phyloP scores from a whole-genome alignment of 1,140 invertebrate genomes.

The Manduca sexta region DNA sequence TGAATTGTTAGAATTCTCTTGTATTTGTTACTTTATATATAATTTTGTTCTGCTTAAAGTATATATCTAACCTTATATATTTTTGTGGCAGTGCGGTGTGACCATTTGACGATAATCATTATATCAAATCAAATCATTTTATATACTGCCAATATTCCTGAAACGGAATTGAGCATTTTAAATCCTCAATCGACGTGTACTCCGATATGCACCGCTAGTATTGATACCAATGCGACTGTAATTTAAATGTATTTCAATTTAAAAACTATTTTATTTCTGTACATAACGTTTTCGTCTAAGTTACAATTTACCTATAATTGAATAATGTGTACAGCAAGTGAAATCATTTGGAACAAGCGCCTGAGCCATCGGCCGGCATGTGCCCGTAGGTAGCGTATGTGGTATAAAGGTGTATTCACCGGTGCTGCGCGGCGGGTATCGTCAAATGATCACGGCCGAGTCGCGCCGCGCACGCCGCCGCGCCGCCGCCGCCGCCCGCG shows the following conservation, averaged over 20 bases:
- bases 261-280: no score
- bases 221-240: no score
- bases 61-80: slow-evolving; percentile 49
- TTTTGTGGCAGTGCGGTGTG: slow-evolving; percentile 26
- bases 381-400: not conserved
- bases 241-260: no score
- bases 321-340: no score
- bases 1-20: not conserved
- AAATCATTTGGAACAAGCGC: no score
- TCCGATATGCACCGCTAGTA: no score
- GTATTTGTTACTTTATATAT: not conserved
- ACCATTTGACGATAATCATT: slow-evolving; percentile 37
- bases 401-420: slow-evolving; percentile 4
- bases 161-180: not conserved
- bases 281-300: no score
- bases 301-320: no score
- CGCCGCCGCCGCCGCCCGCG: slow-evolving; percentile 8
- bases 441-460: slow-evolving; percentile 19
- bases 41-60: slow-evolving; percentile 26
- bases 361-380: no score
- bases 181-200: no score
- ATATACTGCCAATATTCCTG: not conserved
- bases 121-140: not conserved
- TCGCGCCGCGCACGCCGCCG: slow-evolving; percentile 4
- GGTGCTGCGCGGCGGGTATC: slow-evolving; percentile 3